Evolutionary conservation across 2,113 vertebrate genomes (phyloP).

Genomic region (Xiphias gladius): DNA sequence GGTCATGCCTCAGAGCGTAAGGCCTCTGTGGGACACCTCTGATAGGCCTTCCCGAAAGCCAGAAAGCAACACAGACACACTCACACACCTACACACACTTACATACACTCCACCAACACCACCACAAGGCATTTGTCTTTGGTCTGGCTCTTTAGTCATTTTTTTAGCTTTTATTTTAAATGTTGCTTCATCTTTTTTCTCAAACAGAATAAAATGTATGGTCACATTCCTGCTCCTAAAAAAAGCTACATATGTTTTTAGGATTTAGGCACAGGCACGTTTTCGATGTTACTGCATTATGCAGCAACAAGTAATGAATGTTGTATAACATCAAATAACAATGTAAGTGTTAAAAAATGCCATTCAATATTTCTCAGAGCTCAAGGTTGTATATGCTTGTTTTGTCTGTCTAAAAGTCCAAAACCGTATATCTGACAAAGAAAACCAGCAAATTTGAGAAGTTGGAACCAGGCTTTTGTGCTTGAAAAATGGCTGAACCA

Average conservation of each 20-base stretch:
- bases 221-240: background rate
- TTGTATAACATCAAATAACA: background rate
- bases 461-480: background rate
- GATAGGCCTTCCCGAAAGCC: constrained; percentile 54
- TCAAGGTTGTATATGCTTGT: background rate
- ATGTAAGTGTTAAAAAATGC: background rate
- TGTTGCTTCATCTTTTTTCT: constrained; percentile 3
- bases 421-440: background rate
- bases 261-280: background rate
- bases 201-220: background rate
- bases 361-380: background rate
- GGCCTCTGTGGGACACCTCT: constrained; percentile 62
- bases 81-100: background rate
- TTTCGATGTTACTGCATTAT: background rate
- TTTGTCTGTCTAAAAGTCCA: background rate
- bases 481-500: background rate
- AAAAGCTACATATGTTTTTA: background rate
- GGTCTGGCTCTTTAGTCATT: background rate
- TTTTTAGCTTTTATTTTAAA: constrained; percentile 1
- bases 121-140: constrained; percentile 7
- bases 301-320: background rate
- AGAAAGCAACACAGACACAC: constrained; percentile 22
- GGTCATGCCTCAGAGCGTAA: constrained; percentile 74
- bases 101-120: background rate
- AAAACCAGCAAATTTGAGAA: background rate